Evolutionary conservation across 2,888 invertebrate species (phyloP), one percentile per base, ranked within the genome.

Genomic region (Zonitis immaculata): DNA sequence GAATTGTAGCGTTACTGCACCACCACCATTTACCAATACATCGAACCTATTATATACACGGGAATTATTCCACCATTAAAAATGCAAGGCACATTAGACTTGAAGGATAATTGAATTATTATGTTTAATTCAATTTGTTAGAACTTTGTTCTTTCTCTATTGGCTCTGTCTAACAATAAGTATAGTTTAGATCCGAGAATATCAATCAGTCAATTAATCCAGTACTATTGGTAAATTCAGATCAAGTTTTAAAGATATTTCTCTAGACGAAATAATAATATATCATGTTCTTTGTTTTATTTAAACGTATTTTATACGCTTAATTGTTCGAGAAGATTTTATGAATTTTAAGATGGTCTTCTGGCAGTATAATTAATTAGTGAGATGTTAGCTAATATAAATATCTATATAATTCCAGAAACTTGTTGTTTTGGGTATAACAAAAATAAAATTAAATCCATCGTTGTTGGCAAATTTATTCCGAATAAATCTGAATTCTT

Each of bases 1-100:
- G 80, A 99, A 96, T 78, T 95, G 94, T 62, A 99, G 80, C 16
- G 94, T 95, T 52, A 99, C 95, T 1, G 96, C 95, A 27, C 96
- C 96, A 44, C 98, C 99, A 12, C 99, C 99, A 77, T 99, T 98
- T 57, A 99, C 97, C 70, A 99, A 80, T 54, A 99, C 90, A 79
- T 99, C 99, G 82, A 98, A 99, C 89, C 96, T 96, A 51, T 1
- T n/a, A n/a, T n/a, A n/a, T n/a, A n/a, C 28, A 44, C 18, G 42
- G 44, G 43, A 53, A 52, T 49, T 55, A 54, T 44, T 42, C 32
- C 42, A n/a, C 28, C 55, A 62, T 64, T 64, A 63, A 63, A 62
- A 63, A 64, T 64, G 63, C 62, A 59, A 55, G 58, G 59, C 61
- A 48, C 44, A 52, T 51, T 52, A 51, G 26, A 27, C 28, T n/a